phyloP scores from a whole-genome alignment of 2,888 invertebrate species.

The Zele albiditarsus region DNA sequence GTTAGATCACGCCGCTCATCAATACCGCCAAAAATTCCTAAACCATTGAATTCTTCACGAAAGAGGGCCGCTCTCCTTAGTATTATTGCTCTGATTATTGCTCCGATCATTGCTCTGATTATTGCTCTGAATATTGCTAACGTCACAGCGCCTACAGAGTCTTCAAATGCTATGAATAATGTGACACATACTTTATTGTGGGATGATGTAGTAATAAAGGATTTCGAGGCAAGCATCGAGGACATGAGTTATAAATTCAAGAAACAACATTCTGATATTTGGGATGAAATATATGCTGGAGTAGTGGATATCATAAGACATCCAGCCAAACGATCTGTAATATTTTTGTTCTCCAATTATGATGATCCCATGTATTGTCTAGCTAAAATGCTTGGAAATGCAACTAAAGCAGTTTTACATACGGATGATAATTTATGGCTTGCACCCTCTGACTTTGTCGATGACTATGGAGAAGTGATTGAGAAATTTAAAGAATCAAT shows the following conservation, averaged over 20 bases:
- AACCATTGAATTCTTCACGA: no score
- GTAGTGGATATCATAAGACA: constrained; percentile 61
- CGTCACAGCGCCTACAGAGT: no score
- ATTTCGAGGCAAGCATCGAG: constrained; percentile 42
- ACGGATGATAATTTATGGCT: constrained; percentile 63
- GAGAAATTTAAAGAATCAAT: constrained; percentile 50
- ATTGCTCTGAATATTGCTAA: no score
- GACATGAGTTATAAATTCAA: constrained; percentile 58
- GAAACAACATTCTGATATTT: constrained; percentile 66
- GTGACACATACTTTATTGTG: background rate
- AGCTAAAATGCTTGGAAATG: constrained; percentile 63
- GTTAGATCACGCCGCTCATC: no score
- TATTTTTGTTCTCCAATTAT: constrained; percentile 70
- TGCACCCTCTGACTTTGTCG: constrained; percentile 68
- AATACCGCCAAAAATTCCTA: no score
- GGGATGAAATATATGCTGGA: constrained; percentile 65
- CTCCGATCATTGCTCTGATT: no score
- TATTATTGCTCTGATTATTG: no score
- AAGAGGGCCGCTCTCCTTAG: no score
- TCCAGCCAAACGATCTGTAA: constrained; percentile 67
- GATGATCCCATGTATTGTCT: constrained; percentile 61
- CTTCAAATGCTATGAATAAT: no score
- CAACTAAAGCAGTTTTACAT: constrained; percentile 61
- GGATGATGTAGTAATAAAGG: constrained; percentile 8
- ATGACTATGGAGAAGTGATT: constrained; percentile 68